Evolutionary conservation across 2,888 invertebrate genomes (phyloP).

Genomic region (Alloscopus bannaensis): DNA sequence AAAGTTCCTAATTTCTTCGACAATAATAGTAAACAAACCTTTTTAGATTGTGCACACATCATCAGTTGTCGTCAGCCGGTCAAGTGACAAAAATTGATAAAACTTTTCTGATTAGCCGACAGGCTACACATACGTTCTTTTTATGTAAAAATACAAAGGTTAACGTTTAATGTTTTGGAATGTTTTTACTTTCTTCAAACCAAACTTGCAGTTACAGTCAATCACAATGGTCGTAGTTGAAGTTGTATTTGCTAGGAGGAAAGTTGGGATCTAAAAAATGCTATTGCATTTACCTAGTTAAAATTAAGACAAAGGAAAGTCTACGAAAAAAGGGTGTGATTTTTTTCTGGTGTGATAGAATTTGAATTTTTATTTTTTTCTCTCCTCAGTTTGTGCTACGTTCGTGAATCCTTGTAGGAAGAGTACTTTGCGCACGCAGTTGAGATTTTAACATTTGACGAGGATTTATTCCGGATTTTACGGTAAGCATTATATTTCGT

Average conservation of each 20-base stretch:
- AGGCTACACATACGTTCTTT: not conserved
- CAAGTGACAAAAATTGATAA: too few relatives aligned
- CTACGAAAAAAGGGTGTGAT: not conserved
- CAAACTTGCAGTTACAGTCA: not conserved
- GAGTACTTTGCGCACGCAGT: slow-evolving; percentile 22
- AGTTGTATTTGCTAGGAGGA: not conserved
- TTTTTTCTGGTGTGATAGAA: slow-evolving; percentile 35
- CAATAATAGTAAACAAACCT: too few relatives aligned
- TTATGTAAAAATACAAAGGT: not conserved
- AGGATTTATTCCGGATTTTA: slow-evolving; percentile 49
- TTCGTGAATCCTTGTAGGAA: slow-evolving; percentile 6
- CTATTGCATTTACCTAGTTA: not conserved
- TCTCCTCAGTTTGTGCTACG: slow-evolving; percentile 52
- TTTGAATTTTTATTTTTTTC: slow-evolving; percentile 44
- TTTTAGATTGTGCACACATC: too few relatives aligned
- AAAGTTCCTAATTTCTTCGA: too few relatives aligned
- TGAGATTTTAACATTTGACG: slow-evolving; percentile 48
- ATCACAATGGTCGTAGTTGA: not conserved
- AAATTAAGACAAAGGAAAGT: not conserved
- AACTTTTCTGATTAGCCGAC: not conserved
- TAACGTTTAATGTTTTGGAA: not conserved
- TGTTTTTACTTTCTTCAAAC: not conserved
- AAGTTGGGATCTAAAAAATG: not conserved
- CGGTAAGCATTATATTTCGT: slow-evolving; percentile 32
- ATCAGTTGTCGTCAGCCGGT: too few relatives aligned